Evolutionary conservation across 2,113 vertebrate species (phyloP).

Genomic region (Nycticebus coucang): DNA sequence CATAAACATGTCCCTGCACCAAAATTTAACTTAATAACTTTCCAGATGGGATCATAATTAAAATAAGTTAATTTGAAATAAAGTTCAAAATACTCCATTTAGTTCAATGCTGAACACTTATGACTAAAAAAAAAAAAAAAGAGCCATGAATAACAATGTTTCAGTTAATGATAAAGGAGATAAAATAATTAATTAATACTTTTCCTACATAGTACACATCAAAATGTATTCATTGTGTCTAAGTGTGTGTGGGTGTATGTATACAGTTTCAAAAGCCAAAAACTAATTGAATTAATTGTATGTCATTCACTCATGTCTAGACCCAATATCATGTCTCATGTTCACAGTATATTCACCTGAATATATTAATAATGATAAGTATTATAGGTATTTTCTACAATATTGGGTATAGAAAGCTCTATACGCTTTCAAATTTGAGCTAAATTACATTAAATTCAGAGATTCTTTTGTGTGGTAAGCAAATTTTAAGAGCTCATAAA

Average conservation of each 20-base stretch:
- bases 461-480: neutral
- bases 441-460: neutral
- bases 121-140: neutral
- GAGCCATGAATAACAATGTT: neutral
- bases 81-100: slow-evolving; percentile 37
- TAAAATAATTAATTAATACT: neutral
- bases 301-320: neutral
- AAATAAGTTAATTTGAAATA: slow-evolving; percentile 21
- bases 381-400: neutral
- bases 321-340: neutral
- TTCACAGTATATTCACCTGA: neutral
- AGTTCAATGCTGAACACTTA: neutral
- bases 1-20: neutral
- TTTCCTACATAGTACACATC: neutral
- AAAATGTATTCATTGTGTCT: neutral
- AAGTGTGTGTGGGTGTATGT: neutral
- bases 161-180: neutral
- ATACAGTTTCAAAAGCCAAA: neutral
- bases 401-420: neutral
- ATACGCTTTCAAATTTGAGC: neutral
- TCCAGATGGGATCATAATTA: slow-evolving; percentile 40
- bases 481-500: neutral
- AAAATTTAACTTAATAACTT: neutral
- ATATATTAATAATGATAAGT: neutral
- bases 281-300: neutral